These are phyloP conservation scores for Drosophila dunni DNA, from an alignment of 1,140 invertebrate species.

Conservation along the genomic window DNA sequence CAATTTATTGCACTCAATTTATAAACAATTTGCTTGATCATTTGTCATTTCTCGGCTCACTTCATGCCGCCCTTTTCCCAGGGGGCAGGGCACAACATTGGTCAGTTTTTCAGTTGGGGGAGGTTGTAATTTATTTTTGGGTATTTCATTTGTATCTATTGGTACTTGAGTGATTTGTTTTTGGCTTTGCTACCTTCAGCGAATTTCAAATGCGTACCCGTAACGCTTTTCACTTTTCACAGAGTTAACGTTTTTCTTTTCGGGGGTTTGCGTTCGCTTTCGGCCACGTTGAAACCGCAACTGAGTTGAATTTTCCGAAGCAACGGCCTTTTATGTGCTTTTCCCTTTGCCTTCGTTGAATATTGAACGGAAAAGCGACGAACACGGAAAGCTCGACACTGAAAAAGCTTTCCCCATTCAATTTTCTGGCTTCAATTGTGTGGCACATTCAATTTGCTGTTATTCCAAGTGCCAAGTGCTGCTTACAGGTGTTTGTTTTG, in stretches of 20 bases:
- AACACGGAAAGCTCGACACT: constrained; percentile 38
- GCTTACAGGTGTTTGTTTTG: constrained; percentile 82
- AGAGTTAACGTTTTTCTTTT: constrained; percentile 27
- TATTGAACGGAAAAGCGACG: constrained; percentile 58
- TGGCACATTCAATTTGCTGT: constrained; percentile 49
- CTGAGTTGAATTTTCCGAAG: constrained; percentile 65
- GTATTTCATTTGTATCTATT: constrained; percentile 39
- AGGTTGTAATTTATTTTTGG: not conserved
- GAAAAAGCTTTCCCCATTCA: constrained; percentile 61
- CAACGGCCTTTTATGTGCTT: constrained; percentile 68
- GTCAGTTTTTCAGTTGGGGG: constrained; percentile 24
- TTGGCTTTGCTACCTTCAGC: constrained; percentile 11
- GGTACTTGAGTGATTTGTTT: constrained; percentile 26
- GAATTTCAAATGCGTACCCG: constrained; percentile 31
- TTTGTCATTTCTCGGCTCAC: constrained; percentile 29
- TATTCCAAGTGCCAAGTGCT: constrained; percentile 27
- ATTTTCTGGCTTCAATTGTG: constrained; percentile 46
- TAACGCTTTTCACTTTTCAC: constrained; percentile 24
- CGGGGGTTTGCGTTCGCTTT: constrained; percentile 41
- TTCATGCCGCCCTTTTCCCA: constrained; percentile 9
- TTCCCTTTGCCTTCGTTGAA: constrained; percentile 64
- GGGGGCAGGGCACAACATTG: not conserved
- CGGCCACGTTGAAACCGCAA: constrained; percentile 71
- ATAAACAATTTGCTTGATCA: constrained; percentile 31
- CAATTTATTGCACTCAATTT: constrained; percentile 25